Conservation (phyloP, 2,888 invertebrate species). For the Arenicola marina region DNA sequence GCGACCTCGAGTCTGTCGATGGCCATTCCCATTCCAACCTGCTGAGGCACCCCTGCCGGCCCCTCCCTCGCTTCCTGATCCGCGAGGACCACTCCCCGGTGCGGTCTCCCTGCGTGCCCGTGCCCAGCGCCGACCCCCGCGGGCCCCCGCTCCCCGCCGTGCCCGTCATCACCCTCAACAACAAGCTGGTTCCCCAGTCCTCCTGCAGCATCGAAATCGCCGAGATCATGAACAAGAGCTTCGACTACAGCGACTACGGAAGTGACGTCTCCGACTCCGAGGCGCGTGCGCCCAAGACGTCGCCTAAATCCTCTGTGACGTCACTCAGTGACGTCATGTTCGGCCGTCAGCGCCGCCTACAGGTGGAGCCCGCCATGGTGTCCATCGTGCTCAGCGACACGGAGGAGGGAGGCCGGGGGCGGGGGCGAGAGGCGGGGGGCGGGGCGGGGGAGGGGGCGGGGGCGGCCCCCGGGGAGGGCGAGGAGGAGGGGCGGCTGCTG, state of each 20-base stretch:
- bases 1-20: background rate
- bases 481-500: background rate
- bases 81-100: background rate
- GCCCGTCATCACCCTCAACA: background rate
- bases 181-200: background rate
- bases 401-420: background rate
- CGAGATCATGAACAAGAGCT: background rate
- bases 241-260: too few species aligned
- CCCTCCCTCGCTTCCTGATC: background rate
- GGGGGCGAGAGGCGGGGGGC: background rate
- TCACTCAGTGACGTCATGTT: background rate
- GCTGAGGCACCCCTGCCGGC: background rate
- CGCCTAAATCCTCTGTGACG: background rate
- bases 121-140: background rate
- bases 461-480: background rate
- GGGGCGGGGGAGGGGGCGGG: background rate
- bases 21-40: too few species aligned
- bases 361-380: background rate
- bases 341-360: background rate
- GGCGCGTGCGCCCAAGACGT: background rate
- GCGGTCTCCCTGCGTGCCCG: background rate
- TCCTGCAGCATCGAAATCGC: background rate
- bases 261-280: background rate
- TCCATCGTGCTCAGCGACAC: background rate
- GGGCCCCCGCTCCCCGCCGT: background rate